These are phyloP conservation scores for Eidolon helvum DNA, from an alignment of 2,113 vertebrate genomes.

Conservation along the genomic window DNA sequence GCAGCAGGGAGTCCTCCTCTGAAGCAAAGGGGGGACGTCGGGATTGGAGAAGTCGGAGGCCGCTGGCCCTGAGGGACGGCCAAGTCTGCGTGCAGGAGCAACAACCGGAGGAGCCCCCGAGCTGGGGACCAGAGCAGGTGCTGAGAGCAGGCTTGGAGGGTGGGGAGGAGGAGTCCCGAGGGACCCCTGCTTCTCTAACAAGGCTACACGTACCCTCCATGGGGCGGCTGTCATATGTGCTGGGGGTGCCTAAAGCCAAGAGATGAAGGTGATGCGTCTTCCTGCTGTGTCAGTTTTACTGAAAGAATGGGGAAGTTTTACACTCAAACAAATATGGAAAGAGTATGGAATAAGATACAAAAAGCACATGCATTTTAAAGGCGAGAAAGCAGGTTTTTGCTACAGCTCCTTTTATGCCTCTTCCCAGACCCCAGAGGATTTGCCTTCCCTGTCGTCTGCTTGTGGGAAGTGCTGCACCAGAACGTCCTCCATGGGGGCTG, in stretches of 20 bases:
- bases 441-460: not conserved
- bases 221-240: no score
- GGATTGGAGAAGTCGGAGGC: not conserved
- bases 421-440: not conserved
- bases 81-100: not conserved
- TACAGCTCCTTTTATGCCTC: not conserved
- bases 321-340: not conserved
- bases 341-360: not conserved
- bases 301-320: not conserved
- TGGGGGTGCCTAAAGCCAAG: not conserved
- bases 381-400: not conserved
- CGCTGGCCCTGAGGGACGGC: not conserved
- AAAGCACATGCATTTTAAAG: not conserved
- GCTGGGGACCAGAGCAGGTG: not conserved
- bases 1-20: not conserved
- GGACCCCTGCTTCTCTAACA: not conserved
- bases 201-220: fast-evolving
- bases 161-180: not conserved
- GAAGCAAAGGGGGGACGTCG: not conserved
- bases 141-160: not conserved
- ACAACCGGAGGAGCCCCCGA: not conserved
- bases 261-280: not conserved
- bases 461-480: not conserved
- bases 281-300: not conserved
- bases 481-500: fast-evolving